Evolutionary conservation across 2,113 vertebrate species (phyloP).

Genomic region (Nothocercus julius): DNA sequence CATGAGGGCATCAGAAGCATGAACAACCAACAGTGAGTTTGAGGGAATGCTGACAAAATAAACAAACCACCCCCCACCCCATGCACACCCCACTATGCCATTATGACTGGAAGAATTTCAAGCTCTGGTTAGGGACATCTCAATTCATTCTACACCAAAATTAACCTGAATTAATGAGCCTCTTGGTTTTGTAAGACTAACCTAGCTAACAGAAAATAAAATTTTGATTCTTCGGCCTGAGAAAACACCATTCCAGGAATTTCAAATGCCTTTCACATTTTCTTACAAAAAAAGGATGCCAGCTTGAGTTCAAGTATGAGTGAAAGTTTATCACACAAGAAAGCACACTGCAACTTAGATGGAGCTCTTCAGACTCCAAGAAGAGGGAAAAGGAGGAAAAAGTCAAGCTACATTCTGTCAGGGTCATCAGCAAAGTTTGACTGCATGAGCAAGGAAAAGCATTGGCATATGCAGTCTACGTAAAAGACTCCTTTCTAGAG

Average conservation of each 20-base stretch:
- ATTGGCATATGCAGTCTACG: neutral
- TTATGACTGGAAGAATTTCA: too few species aligned
- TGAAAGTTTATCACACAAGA: neutral
- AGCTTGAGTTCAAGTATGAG: neutral
- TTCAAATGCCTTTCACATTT: neutral
- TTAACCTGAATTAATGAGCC: neutral
- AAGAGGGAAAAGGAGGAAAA: neutral
- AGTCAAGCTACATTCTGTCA: neutral
- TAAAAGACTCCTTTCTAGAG: neutral
- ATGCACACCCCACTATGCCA: too few species aligned
- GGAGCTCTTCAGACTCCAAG: neutral
- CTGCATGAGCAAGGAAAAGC: neutral
- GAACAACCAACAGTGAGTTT: neutral
- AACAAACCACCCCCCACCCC: neutral
- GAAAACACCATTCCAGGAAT: neutral
- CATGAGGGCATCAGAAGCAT: accelerated
- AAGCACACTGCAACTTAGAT: neutral
- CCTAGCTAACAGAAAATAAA: neutral
- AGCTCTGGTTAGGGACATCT: neutral
- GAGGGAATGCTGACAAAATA: neutral
- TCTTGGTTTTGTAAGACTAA: neutral
- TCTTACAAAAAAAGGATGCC: neutral
- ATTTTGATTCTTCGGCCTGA: neutral
- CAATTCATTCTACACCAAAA: neutral
- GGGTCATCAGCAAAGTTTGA: neutral